phyloP scores from a whole-genome alignment of 2,113 vertebrate species.

The Rhynchopsitta pachyrhyncha region DNA sequence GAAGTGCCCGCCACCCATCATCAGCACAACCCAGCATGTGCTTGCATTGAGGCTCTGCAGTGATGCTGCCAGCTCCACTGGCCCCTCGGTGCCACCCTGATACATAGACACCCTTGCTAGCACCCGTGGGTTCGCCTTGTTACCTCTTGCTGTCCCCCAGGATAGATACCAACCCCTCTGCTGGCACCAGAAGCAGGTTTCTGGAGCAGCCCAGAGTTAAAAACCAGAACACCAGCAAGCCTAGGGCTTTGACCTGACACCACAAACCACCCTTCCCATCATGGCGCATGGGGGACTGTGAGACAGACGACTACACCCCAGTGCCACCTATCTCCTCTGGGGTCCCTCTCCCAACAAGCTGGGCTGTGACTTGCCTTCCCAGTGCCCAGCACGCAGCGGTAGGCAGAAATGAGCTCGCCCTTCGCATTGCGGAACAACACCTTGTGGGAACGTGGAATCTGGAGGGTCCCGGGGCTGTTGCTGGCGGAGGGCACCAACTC shows the following conservation, averaged over 20 bases:
- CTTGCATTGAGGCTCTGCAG: slow-evolving; percentile 71
- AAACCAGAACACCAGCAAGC: not conserved
- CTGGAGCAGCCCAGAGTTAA: not conserved
- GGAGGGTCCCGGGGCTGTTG: not conserved
- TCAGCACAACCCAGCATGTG: slow-evolving; percentile 83
- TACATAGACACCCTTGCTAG: not conserved
- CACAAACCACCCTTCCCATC: not conserved
- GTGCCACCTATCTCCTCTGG: not conserved
- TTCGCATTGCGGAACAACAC: slow-evolving; percentile 82
- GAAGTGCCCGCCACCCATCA: slow-evolving; percentile 96
- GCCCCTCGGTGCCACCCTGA: slow-evolving; percentile 37
- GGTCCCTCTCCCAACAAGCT: not conserved
- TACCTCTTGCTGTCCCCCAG: not conserved
- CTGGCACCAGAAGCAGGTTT: not conserved
- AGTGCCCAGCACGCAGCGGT: slow-evolving; percentile 81
- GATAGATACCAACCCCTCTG: not conserved
- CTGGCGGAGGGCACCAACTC: not conserved
- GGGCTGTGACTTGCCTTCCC: slow-evolving; percentile 76
- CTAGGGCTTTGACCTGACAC: not conserved
- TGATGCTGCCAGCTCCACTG: slow-evolving; percentile 54
- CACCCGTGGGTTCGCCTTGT: not conserved
- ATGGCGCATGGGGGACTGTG: rapidly evolving
- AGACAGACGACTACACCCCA: not conserved
- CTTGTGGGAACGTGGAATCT: slow-evolving; percentile 63
- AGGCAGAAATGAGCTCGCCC: slow-evolving; percentile 82